These are phyloP conservation scores for Chamaea fasciata DNA, from an alignment of 2,113 vertebrate genomes.

Conservation along the genomic window DNA sequence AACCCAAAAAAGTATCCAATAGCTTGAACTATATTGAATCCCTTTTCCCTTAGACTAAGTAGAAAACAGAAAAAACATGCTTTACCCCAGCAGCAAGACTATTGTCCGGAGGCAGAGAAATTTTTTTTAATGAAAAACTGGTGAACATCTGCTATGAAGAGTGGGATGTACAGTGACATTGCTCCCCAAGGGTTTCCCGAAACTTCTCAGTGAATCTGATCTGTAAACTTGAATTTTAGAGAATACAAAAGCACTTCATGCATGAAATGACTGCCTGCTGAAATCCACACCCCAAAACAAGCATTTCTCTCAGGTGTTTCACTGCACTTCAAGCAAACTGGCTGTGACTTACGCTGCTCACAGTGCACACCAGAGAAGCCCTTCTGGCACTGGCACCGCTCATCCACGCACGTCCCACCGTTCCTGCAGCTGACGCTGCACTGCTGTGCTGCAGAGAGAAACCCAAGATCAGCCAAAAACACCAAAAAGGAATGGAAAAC, in stretches of 20 bases:
- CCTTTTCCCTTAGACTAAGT: background rate
- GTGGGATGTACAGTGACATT: too few species aligned
- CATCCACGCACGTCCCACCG: constrained; percentile 68
- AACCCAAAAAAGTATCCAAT: background rate
- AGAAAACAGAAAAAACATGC: background rate
- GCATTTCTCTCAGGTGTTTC: background rate
- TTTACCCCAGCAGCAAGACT: background rate
- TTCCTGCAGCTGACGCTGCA: constrained; percentile 83
- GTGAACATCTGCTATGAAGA: background rate
- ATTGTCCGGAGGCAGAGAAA: background rate
- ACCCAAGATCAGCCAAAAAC: background rate
- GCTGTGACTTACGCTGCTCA: constrained; percentile 77
- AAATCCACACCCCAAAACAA: background rate
- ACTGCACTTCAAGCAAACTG: background rate
- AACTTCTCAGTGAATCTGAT: background rate
- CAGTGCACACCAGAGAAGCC: constrained; percentile 79
- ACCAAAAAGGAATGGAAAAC: background rate
- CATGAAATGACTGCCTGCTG: background rate
- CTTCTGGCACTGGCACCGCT: constrained; percentile 81
- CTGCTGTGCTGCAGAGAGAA: constrained; percentile 69
- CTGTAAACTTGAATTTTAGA: background rate
- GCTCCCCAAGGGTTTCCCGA: background rate
- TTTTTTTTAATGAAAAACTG: background rate
- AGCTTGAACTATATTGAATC: background rate
- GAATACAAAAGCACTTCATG: background rate